Evolutionary conservation across 2,113 vertebrate species (phyloP), one percentile per base, ranked within the genome.

Genomic region (Dipodomys spectabilis): DNA sequence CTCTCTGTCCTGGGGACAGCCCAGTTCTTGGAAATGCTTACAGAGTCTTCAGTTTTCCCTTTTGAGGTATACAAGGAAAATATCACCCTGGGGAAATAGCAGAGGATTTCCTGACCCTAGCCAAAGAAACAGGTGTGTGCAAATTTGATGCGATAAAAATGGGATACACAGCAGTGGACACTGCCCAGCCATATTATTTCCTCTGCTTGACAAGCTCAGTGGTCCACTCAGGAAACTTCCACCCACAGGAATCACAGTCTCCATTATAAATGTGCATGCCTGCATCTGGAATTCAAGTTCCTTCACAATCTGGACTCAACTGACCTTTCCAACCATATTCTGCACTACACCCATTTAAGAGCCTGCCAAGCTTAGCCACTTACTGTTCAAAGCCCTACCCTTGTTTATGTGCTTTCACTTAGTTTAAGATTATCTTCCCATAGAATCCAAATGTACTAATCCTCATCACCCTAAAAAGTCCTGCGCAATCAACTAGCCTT

Each of bases 11-110:
- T 23, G n/a, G 88, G 94, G 92, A 39, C 95, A 95, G 94, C 82
- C 88, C 39, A 92, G 86, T 97, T 96, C 94, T 97, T 97, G 96
- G 94, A 97, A 97, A 93, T 92, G 94, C 93, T 95, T 82, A 45
- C 75, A 96, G 81, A 82, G 94, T 94, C 92, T 96, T 95, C 82
- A 95, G 90, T 92, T 95, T 96, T 94, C 95, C 93, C 84, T 67
- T 95, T 77, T 93, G 92, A 92, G 90, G 90, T 95, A 45, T 86
- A 93, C 75, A 90, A 93, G 93, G 90, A 96, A 97, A 95, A 96
- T 96, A 95, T 44, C 80, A 71, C 94, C 32, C 78, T 90, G 68
- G 79, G 93, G 95, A 95, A 95, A 96, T 90, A 96, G 77, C 92
- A 95, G 95, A 96, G 79, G 85, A 90, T 96, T 97, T 95, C 91